Percentiles rank a stretch among this genome's conserved stretches.
Conservation (phyloP, 2,797 vertebrate genomes). For the Squalus acanthias region DNA sequence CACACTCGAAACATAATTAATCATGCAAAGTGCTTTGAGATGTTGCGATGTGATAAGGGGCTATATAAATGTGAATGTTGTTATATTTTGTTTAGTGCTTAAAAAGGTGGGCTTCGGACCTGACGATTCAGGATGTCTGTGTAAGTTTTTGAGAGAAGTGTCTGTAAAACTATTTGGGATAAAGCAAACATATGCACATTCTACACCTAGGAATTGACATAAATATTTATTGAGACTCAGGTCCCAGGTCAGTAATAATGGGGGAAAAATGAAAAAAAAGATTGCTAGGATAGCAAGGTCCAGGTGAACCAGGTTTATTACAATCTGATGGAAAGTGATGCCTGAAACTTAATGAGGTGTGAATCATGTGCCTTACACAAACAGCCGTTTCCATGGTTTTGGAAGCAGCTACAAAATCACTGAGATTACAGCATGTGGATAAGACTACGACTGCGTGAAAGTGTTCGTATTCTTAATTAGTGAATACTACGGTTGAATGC, state of each 20-base stretch:
- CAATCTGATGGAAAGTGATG: not conserved
- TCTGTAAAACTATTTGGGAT: not conserved
- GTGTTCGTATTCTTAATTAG: constrained; percentile 1
- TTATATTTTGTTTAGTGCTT: not conserved
- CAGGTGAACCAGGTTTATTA: not conserved
- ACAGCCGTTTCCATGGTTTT: constrained; percentile 31
- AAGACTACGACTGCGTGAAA: not conserved
- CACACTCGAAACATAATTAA: not conserved
- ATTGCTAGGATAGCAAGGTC: not conserved
- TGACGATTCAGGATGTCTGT: not conserved
- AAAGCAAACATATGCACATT: not conserved
- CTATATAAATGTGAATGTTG: not conserved
- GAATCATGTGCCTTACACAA: not conserved
- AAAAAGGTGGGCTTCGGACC: not conserved
- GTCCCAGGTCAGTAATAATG: not conserved
- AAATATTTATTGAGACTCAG: not conserved
- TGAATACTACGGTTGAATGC: not conserved
- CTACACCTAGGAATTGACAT: not conserved
- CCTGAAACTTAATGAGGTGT: not conserved
- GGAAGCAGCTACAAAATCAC: not conserved
- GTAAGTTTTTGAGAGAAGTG: not conserved
- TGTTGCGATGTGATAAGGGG: not conserved
- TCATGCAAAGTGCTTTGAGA: not conserved
- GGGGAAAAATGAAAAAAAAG: not conserved
- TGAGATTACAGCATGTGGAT: not conserved